Evolutionary conservation across 2,888 invertebrate species (phyloP).

Genomic region (Lepas anatifera): DNA sequence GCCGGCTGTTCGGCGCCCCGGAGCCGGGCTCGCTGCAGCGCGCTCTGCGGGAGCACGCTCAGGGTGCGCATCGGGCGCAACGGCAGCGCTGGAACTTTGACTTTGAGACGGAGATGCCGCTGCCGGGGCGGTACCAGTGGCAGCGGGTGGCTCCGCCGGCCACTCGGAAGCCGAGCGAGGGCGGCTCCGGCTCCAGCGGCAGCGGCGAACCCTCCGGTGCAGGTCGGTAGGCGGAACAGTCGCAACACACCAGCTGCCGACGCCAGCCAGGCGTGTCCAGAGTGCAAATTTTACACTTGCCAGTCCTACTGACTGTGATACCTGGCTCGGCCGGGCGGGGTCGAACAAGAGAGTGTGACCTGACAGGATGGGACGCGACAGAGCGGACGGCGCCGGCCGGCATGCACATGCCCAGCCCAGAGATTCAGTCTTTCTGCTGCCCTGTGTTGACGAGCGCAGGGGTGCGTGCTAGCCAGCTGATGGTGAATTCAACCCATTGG

Average conservation of each 20-base stretch:
- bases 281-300: constrained; percentile 12
- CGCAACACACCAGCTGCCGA: not conserved
- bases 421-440: too few relatives aligned
- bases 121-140: constrained; percentile 14
- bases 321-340: not conserved
- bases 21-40: not conserved
- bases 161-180: not conserved
- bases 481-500: too few relatives aligned
- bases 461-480: too few relatives aligned
- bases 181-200: not conserved
- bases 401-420: too few relatives aligned
- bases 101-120: constrained; percentile 1
- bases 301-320: constrained; percentile 11
- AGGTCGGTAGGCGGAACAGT: too few relatives aligned
- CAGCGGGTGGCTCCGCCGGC: not conserved
- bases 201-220: not conserved
- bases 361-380: not conserved
- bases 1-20: not conserved
- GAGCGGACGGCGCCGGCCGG: not conserved
- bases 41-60: not conserved
- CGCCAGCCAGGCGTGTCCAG: not conserved
- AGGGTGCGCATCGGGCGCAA: not conserved
- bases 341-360: not conserved
- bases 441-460: too few relatives aligned
- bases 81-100: constrained; percentile 14